These are phyloP conservation scores for Dipodomys spectabilis DNA, from an alignment of 2,113 vertebrate species.

Conservation along the genomic window DNA sequence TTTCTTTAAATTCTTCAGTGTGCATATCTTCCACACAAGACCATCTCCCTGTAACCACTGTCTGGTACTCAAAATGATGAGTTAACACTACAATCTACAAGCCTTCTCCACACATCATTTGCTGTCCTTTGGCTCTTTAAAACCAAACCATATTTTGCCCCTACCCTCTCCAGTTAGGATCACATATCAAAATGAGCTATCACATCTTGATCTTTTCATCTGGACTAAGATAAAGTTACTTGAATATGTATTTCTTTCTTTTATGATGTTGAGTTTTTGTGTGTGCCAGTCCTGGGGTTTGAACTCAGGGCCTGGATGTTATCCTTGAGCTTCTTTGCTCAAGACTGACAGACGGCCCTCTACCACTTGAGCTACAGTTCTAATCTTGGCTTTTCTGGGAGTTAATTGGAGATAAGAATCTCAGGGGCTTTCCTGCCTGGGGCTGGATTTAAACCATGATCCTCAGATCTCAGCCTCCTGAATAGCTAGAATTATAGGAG, in stretches of 20 bases:
- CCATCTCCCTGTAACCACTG: neutral
- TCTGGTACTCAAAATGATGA: neutral
- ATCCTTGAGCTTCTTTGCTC: too few species aligned
- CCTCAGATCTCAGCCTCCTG: too few species aligned
- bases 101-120: neutral
- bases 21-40: neutral
- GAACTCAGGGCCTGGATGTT: too few species aligned
- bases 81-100: neutral
- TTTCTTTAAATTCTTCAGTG: neutral
- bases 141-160: neutral
- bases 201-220: neutral
- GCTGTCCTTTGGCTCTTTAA: neutral
- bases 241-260: neutral
- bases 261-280: neutral
- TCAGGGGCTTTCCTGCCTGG: too few species aligned
- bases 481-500: too few species aligned
- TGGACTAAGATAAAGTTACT: conserved; percentile 16
- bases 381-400: too few species aligned
- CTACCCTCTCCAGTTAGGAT: neutral
- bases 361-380: too few species aligned
- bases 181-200: neutral
- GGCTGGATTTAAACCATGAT: too few species aligned
- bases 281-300: too few species aligned
- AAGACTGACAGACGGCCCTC: too few species aligned
- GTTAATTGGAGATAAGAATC: too few species aligned